Evolutionary conservation across 2,888 invertebrate species (phyloP).

Genomic region (Melieria crassipennis): DNA sequence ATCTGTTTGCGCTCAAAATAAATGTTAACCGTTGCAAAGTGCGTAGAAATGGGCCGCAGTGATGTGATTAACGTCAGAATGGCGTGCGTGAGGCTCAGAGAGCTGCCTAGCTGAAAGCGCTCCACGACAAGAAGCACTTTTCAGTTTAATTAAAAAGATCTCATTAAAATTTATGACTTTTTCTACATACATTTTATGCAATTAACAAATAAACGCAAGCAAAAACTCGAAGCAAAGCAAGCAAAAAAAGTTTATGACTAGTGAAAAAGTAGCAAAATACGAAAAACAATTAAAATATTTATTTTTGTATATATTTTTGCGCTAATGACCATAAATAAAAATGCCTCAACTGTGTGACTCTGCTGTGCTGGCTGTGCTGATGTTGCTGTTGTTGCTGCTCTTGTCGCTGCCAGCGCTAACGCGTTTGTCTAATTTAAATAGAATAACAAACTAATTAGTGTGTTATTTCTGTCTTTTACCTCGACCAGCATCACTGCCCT

Average conservation of each 20-base stretch:
- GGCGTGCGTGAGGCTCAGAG: no score
- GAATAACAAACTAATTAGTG: constrained; percentile 50
- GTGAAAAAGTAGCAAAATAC: constrained; percentile 6
- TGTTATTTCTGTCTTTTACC: constrained; percentile 27
- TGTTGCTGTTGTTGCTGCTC: constrained; percentile 22
- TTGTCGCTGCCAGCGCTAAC: constrained; percentile 22
- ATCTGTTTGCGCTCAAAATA: no score
- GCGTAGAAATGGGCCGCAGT: no score
- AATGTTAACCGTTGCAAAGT: no score
- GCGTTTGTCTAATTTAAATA: constrained; percentile 46
- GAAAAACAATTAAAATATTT: constrained; percentile 26
- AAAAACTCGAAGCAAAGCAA: background rate
- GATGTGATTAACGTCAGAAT: no score
- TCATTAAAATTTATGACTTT: constrained; percentile 32
- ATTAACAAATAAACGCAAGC: constrained; percentile 23
- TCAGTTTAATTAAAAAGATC: constrained; percentile 32
- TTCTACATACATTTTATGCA: constrained; percentile 28
- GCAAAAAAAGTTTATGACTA: constrained; percentile 12
- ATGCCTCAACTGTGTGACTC: constrained; percentile 25
- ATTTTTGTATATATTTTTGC: constrained; percentile 25
- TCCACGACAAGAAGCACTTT: constrained; percentile 16
- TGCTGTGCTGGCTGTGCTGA: constrained; percentile 44
- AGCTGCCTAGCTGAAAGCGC: no score
- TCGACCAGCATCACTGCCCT: background rate
- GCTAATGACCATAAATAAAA: constrained; percentile 35